A percentile compares a stretch with the other conserved stretches of the same genome.
phyloP scores from a whole-genome alignment of 1,140 invertebrate genomes.

The Drosophila gunungcola region DNA sequence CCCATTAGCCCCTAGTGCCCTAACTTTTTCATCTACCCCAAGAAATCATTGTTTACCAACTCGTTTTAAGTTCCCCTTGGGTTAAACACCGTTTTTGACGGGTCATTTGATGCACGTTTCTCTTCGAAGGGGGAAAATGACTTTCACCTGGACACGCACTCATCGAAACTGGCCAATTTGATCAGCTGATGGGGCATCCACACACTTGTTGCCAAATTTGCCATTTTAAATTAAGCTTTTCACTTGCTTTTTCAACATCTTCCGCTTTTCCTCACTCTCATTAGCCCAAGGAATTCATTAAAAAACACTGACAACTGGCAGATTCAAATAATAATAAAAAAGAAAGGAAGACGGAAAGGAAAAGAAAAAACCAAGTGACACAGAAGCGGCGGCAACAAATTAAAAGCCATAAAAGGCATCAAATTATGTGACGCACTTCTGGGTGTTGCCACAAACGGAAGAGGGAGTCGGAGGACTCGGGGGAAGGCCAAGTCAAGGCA shows the following conservation, averaged over 20 bases:
- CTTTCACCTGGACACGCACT: constrained; percentile 1
- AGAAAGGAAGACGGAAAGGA: constrained; percentile 31
- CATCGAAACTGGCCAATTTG: constrained; percentile 22
- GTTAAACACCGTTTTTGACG: constrained; percentile 3
- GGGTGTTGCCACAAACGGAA: constrained; percentile 52
- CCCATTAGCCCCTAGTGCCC: constrained; percentile 17
- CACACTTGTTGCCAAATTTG: constrained; percentile 54
- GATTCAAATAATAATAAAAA: constrained; percentile 47
- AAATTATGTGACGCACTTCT: constrained; percentile 77
- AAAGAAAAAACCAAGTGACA: constrained; percentile 32
- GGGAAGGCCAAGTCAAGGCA: constrained; percentile 38
- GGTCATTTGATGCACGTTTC: constrained; percentile 2
- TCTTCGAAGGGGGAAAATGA: background rate
- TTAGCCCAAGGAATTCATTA: constrained; percentile 66
- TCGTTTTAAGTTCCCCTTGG: background rate
- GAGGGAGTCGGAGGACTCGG: constrained; percentile 2
- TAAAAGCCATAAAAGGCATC: constrained; percentile 80
- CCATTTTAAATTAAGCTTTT: constrained; percentile 3
- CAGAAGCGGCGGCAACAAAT: constrained; percentile 68
- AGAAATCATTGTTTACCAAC: background rate
- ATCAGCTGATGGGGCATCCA: constrained; percentile 31
- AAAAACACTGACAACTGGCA: constrained; percentile 36
- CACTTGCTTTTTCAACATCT: constrained; percentile 2
- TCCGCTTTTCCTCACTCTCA: constrained; percentile 29
- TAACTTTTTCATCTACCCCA: constrained; percentile 2